Percentiles rank a stretch among this genome's conserved stretches.
Evolutionary conservation across 1,140 invertebrate genomes (phyloP).

Genomic region (Uloborus diversus): DNA sequence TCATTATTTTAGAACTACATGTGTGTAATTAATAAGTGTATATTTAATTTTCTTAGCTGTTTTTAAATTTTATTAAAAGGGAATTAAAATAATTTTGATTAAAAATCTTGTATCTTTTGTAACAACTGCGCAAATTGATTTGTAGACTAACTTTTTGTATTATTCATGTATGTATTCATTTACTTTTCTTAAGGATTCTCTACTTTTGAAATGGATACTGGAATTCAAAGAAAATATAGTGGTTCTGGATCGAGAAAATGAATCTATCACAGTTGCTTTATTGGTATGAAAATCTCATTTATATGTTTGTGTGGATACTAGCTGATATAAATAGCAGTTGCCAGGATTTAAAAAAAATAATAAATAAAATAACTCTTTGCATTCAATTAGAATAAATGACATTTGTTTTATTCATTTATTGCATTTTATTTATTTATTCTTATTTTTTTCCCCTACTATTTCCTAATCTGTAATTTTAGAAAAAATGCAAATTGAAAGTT

Average conservation of each 20-base stretch:
- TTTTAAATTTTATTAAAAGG: neutral
- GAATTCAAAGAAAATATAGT: conserved; percentile 60
- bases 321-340: neutral
- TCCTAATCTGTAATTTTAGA: neutral
- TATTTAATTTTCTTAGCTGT: neutral
- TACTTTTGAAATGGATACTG: conserved; percentile 58
- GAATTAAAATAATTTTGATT: neutral
- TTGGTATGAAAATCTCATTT: conserved; percentile 59
- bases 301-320: neutral
- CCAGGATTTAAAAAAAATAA: neutral
- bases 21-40: too few species aligned
- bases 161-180: neutral
- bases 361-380: neutral
- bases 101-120: neutral
- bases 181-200: conserved; percentile 56
- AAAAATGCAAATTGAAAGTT: too few species aligned
- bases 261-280: conserved; percentile 60
- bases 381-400: neutral
- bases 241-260: conserved; percentile 60
- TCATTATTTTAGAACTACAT: too few species aligned
- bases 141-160: neutral
- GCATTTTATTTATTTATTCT: neutral
- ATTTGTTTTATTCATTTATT: neutral
- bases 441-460: neutral
- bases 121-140: neutral